phyloP scores from a whole-genome alignment of 53 echinoderm and acorn worm genomes.

The Patiria pectinifera region DNA sequence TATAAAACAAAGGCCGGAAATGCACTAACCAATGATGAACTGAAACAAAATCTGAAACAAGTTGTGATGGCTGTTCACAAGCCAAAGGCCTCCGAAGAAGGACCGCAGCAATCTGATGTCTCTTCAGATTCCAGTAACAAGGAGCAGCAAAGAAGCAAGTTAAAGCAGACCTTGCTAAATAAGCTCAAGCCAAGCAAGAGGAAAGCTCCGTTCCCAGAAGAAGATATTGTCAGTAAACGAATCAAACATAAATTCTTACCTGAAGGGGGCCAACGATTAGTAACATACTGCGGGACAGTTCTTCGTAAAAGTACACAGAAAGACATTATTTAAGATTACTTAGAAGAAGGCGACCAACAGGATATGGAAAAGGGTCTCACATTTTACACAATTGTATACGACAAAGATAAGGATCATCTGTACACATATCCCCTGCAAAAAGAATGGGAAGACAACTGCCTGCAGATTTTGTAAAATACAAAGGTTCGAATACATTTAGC shows the following conservation, averaged over 20 bases:
- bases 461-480: constrained; percentile 17
- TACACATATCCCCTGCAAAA: constrained; percentile 55
- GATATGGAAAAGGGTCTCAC: constrained; percentile 5
- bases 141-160: not conserved
- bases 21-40: not conserved
- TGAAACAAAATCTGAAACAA: not conserved
- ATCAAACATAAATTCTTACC: constrained; percentile 17
- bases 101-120: not conserved
- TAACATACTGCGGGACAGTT: constrained; percentile 41
- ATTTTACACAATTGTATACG: not conserved
- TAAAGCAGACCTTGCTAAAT: not conserved
- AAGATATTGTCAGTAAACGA: constrained; percentile 26
- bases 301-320: constrained; percentile 41
- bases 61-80: not conserved
- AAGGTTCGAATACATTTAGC: not conserved
- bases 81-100: not conserved
- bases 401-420: constrained; percentile 21
- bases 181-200: constrained; percentile 37
- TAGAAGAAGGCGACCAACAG: constrained; percentile 54
- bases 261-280: constrained; percentile 13
- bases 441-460: constrained; percentile 51
- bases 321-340: constrained; percentile 37
- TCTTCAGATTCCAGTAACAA: not conserved
- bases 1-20: not conserved
- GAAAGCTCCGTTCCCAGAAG: constrained; percentile 57